These are phyloP conservation scores for Nasonia oneida DNA, from an alignment of 2,888 invertebrate genomes.

Conservation along the genomic window DNA sequence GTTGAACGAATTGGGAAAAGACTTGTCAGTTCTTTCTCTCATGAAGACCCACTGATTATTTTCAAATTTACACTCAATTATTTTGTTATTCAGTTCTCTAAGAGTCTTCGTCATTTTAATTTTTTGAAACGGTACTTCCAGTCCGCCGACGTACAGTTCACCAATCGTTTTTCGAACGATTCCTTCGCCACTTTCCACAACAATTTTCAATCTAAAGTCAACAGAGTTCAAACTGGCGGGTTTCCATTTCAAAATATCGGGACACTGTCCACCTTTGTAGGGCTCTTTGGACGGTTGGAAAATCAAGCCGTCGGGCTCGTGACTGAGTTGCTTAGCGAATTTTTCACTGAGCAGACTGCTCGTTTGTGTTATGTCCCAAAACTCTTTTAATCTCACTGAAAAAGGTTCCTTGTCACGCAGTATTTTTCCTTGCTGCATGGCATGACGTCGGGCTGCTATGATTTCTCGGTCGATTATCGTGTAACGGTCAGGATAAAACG, in stretches of 20 bases:
- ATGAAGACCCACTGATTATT: conserved; percentile 94
- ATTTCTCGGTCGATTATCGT: conserved; percentile 88
- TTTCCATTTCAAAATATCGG: conserved; percentile 98
- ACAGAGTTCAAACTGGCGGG: conserved; percentile 96
- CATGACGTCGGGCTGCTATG: conserved; percentile 85
- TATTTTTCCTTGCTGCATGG: conserved; percentile 88
- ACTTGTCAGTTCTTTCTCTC: conserved; percentile 98
- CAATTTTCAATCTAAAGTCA: conserved; percentile 94
- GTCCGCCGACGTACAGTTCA: conserved; percentile 88
- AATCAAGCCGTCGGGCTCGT: conserved; percentile 98
- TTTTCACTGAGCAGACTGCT: conserved; percentile 88
- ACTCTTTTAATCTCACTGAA: conserved; percentile 93
- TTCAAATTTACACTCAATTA: conserved; percentile 95
- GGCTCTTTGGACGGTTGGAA: conserved; percentile 96
- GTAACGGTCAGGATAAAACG: conserved; percentile 89
- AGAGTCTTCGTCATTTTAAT: conserved; percentile 90
- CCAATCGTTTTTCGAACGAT: conserved; percentile 86
- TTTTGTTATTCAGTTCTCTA: conserved; percentile 92
- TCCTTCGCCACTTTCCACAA: conserved; percentile 85
- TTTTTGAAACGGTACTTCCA: conserved; percentile 84
- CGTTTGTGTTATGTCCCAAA: conserved; percentile 91
- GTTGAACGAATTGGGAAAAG: conserved; percentile 92
- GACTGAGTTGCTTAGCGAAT: conserved; percentile 91
- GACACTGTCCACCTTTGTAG: conserved; percentile 91
- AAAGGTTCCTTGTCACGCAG: conserved; percentile 91